These are phyloP conservation scores for Vanessa atalanta DNA, from an alignment of 1,140 invertebrate species.

Conservation along the genomic window DNA sequence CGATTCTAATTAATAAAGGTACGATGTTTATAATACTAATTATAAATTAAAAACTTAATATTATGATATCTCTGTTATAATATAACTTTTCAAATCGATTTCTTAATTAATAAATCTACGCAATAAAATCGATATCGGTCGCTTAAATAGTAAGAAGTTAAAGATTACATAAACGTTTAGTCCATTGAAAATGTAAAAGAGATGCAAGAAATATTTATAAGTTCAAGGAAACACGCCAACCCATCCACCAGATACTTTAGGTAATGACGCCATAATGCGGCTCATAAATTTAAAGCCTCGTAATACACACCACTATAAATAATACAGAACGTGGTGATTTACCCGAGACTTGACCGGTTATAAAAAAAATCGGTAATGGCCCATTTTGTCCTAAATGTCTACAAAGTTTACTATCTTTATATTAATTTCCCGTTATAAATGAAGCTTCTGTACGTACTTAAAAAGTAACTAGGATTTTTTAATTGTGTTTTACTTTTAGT, in stretches of 20 bases:
- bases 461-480: not conserved
- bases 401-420: slow-evolving; percentile 25
- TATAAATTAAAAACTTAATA: too few relatives aligned
- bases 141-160: not conserved
- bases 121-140: not conserved
- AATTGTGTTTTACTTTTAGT: too few relatives aligned
- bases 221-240: slow-evolving; percentile 27
- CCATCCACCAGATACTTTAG: slow-evolving; percentile 21
- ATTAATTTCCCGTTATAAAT: not conserved
- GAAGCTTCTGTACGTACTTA: not conserved
- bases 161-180: not conserved
- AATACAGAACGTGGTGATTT: slow-evolving; percentile 64
- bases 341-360: slow-evolving; percentile 46
- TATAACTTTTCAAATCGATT: too few relatives aligned
- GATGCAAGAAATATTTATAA: slow-evolving; percentile 2
- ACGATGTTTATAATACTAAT: too few relatives aligned
- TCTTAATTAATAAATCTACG: too few relatives aligned
- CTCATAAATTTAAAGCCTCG: slow-evolving; percentile 57
- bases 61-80: too few relatives aligned
- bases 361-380: slow-evolving; percentile 53
- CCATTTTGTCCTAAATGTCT: slow-evolving; percentile 52
- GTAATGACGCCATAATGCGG: slow-evolving; percentile 53
- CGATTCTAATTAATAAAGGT: too few relatives aligned
- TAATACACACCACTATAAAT: slow-evolving; percentile 58
- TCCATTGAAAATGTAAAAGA: not conserved